phyloP scores from a whole-genome alignment of 2,888 invertebrate genomes.

The Osmoderma eremita region DNA sequence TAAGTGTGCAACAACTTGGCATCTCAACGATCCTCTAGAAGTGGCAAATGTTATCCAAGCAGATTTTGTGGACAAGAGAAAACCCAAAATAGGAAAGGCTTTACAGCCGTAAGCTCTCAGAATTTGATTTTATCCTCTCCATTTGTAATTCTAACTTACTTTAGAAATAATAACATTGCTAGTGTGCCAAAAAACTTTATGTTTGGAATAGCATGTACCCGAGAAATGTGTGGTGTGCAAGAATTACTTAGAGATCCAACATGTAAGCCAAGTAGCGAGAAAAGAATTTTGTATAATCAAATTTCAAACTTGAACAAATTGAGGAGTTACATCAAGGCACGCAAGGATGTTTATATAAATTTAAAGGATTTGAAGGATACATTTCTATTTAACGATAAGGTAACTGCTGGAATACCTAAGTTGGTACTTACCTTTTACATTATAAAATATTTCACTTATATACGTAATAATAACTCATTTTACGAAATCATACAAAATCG shows the following conservation, averaged over 20 bases:
- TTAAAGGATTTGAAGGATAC: constrained; percentile 52
- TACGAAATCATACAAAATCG: not conserved
- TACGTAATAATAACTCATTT: not conserved
- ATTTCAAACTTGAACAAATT: constrained; percentile 64
- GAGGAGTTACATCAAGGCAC: constrained; percentile 60
- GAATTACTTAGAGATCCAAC: constrained; percentile 61
- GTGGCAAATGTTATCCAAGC: constrained; percentile 63
- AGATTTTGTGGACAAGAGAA: constrained; percentile 60
- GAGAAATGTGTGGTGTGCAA: constrained; percentile 63
- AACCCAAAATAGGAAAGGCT: constrained; percentile 62
- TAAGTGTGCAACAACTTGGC: constrained; percentile 63
- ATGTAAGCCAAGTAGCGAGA: constrained; percentile 55
- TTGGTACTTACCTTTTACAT: not conserved
- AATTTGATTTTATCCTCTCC: not conserved
- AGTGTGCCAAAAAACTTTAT: constrained; percentile 64
- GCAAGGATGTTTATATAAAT: constrained; percentile 48
- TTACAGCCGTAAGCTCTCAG: constrained; percentile 61
- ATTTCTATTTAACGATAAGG: constrained; percentile 56
- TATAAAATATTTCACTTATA: no score
- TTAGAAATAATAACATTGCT: constrained; percentile 64
- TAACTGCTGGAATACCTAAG: constrained; percentile 41
- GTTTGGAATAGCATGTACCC: constrained; percentile 63
- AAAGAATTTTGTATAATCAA: constrained; percentile 63
- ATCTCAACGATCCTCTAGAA: constrained; percentile 58
- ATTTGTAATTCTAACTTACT: constrained; percentile 36